Evolutionary conservation across 2,113 vertebrate species (phyloP).

Genomic region (Sterna hirundo): DNA sequence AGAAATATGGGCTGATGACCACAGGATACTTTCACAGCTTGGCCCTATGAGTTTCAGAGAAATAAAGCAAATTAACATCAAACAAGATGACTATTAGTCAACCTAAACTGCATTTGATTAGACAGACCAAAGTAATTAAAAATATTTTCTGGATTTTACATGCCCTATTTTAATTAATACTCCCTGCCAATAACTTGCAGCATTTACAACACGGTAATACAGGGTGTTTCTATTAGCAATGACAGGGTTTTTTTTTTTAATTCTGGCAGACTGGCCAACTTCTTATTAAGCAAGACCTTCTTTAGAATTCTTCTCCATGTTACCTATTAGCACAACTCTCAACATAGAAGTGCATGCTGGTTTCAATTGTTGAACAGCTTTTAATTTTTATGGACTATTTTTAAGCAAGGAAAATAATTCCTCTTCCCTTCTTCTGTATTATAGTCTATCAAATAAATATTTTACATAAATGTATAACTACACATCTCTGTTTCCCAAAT

Average conservation of each 20-base stretch:
- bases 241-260: neutral
- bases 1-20: conserved; percentile 79
- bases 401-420: neutral
- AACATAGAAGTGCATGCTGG: fast-evolving
- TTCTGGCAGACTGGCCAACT: neutral
- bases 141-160: neutral
- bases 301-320: neutral
- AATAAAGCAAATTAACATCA: neutral
- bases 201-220: neutral
- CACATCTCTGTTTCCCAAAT: neutral
- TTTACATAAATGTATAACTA: neutral
- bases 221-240: neutral
- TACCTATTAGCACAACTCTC: neutral
- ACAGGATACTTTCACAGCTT: conserved; percentile 87
- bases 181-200: neutral
- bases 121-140: neutral
- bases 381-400: neutral
- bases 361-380: neutral
- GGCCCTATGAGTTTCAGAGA: conserved; percentile 75
- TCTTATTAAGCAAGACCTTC: neutral
- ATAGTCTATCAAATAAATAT: neutral
- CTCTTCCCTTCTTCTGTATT: neutral
- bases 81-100: neutral
- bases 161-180: neutral
- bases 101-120: neutral